Evolutionary conservation across 2,888 invertebrate species (phyloP).

Genomic region (Hipparchia semele): DNA sequence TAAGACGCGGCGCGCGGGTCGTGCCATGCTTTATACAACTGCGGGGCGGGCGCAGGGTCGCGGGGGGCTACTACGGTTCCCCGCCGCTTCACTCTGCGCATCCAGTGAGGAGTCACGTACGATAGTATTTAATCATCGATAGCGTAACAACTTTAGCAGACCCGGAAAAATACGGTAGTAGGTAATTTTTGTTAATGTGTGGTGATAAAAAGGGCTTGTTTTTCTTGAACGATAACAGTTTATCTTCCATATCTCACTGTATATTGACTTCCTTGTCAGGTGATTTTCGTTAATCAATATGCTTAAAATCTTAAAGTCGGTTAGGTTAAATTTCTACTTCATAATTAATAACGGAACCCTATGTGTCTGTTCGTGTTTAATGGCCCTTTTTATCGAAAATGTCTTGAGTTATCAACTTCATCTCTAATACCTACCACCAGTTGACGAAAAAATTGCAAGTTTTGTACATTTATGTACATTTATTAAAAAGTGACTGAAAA

Average conservation of each 20-base stretch:
- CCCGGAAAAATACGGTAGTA: not conserved
- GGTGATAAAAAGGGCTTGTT: constrained; percentile 5
- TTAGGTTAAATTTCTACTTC: not conserved
- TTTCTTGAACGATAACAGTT: not conserved
- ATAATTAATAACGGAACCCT: too few species aligned
- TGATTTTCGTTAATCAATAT: not conserved
- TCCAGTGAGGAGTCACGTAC: constrained; percentile 57
- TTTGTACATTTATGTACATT: too few species aligned
- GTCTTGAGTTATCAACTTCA: too few species aligned
- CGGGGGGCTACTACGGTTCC: constrained; percentile 45
- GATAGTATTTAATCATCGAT: constrained; percentile 13
- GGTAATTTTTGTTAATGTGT: not conserved
- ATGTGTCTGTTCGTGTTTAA: too few species aligned
- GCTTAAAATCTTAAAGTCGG: not conserved
- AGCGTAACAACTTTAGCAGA: not conserved
- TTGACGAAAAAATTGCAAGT: too few species aligned
- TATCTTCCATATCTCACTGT: not conserved
- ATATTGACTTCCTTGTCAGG: not conserved
- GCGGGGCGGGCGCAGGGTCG: constrained; percentile 47
- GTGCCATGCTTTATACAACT: constrained; percentile 61
- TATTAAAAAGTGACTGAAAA: too few species aligned
- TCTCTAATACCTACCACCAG: too few species aligned
- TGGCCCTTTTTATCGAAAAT: too few species aligned
- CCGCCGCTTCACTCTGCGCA: constrained; percentile 59
- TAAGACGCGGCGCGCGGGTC: constrained; percentile 79